Evolutionary conservation across 2,113 vertebrate species (phyloP), one percentile per base, ranked within the genome.

Genomic region (Cygnus atratus): DNA sequence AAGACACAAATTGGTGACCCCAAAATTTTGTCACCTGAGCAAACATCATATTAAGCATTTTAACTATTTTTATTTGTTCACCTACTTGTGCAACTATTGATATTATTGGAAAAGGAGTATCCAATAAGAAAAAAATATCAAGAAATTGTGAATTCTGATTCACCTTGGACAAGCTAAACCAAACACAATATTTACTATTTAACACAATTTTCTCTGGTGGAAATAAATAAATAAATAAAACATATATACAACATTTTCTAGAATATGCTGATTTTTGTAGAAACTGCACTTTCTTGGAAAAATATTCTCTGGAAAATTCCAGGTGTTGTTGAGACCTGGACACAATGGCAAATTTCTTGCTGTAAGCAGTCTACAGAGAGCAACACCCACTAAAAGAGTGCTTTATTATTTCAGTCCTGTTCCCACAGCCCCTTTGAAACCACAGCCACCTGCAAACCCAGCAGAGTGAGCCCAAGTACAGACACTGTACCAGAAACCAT

Each of bases 381-480:
- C 39, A 84, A 26, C 37, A 48, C 19, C 29, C 52, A 70, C 29
- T 55, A 71, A 71, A 88, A 75, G 43, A 61, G 31, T 31, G 55
- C 72, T 58, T 76, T 85, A 28, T 95, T 90, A 31, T 94, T 90
- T 93, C 50, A 62, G 52, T 67, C 61, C 41, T 75, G 65, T 71
- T 95, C 85, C 46, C 65, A 59, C 33, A 93, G 35, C 14, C 28
- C 17, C 46, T 85, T 89, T 88, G 57, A 90, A 96, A 84, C 39
- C 50, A 72, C 90, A 90, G 20, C 54, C 92, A 90, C 93, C 93
- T 97, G 95, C 72, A 82, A 25, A 18, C 7, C 61, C 78, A 84
- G 43, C 35, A 80, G 61, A 90, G 79, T 61, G 31, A 11, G 0
- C 6, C 39, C 72, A 57, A 88, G 8, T 74, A 57, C 68, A 48